Evolutionary conservation across 1,140 invertebrate species (phyloP).

Genomic region (Heliconius himera): DNA sequence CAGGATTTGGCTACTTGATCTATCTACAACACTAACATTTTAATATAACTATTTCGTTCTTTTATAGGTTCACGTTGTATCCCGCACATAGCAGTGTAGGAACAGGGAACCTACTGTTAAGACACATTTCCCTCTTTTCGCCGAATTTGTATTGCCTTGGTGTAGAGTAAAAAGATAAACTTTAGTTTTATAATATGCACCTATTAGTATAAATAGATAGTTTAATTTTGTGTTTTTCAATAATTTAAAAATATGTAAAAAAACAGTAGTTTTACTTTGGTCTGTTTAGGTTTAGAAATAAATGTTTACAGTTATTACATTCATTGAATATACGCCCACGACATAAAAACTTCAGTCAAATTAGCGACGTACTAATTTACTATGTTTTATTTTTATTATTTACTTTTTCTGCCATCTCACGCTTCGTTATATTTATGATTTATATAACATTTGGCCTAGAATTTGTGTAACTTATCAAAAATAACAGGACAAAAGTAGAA

Average conservation of each 20-base stretch:
- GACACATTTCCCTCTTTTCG: too few relatives aligned
- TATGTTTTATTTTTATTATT: not conserved
- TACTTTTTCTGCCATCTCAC: not conserved
- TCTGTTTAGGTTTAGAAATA: not conserved
- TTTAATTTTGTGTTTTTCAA: too few relatives aligned
- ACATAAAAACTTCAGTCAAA: not conserved
- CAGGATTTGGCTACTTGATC: not conserved
- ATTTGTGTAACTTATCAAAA: not conserved
- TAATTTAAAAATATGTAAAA: not conserved
- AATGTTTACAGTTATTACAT: not conserved
- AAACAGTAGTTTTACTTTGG: not conserved
- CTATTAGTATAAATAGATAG: too few relatives aligned
- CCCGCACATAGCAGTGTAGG: too few relatives aligned
- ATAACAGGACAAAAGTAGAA: slow-evolving; percentile 3
- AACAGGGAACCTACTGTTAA: too few relatives aligned
- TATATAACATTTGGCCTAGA: not conserved
- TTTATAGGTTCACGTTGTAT: too few relatives aligned
- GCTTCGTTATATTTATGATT: slow-evolving; percentile 1
- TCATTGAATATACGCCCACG: not conserved
- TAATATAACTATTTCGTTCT: not conserved
- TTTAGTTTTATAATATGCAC: too few relatives aligned
- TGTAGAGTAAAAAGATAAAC: too few relatives aligned
- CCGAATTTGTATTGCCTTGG: too few relatives aligned
- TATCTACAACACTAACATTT: not conserved
- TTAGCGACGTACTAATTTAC: not conserved